Conservation (phyloP, 2,888 invertebrate genomes). For the Diaperis boleti region DNA sequence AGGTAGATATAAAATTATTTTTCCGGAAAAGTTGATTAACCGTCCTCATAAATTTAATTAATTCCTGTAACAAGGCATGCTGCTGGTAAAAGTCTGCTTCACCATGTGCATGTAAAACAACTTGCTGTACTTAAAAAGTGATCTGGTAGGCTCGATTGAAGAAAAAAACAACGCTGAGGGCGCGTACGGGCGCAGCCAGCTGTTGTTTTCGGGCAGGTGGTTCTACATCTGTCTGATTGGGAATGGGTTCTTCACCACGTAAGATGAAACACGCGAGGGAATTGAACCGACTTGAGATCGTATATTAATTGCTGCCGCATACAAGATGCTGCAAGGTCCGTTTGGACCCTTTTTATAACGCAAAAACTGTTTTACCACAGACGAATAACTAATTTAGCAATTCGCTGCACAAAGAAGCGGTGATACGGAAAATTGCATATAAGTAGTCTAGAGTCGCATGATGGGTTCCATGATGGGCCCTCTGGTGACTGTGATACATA, state of each 20-base stretch:
- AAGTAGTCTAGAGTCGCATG: too few species aligned
- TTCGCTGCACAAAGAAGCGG: too few species aligned
- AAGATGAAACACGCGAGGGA: conserved; percentile 26
- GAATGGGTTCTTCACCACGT: conserved; percentile 19
- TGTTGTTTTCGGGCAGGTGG: conserved; percentile 58
- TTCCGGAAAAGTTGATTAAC: conserved; percentile 17
- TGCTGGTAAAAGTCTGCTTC: conserved; percentile 1
- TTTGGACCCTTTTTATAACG: background rate
- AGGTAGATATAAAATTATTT: too few species aligned
- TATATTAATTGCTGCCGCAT: conserved; percentile 22
- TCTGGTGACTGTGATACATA: too few species aligned
- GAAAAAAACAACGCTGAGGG: conserved; percentile 50
- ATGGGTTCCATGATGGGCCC: too few species aligned
- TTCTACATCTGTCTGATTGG: conserved; percentile 53
- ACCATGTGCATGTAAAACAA: conserved; percentile 26
- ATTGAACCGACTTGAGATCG: background rate
- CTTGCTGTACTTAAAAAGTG: conserved; percentile 40
- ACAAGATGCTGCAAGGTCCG: conserved; percentile 21
- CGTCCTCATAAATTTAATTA: conserved; percentile 24
- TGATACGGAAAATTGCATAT: too few species aligned
- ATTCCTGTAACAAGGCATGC: conserved; percentile 10
- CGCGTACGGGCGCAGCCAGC: conserved; percentile 54
- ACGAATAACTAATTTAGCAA: too few species aligned
- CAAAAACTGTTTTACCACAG: too few species aligned
- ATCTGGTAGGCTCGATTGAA: conserved; percentile 38